Evolutionary conservation across 2,113 vertebrate genomes (phyloP).

Genomic region (Ploceus nigricollis): DNA sequence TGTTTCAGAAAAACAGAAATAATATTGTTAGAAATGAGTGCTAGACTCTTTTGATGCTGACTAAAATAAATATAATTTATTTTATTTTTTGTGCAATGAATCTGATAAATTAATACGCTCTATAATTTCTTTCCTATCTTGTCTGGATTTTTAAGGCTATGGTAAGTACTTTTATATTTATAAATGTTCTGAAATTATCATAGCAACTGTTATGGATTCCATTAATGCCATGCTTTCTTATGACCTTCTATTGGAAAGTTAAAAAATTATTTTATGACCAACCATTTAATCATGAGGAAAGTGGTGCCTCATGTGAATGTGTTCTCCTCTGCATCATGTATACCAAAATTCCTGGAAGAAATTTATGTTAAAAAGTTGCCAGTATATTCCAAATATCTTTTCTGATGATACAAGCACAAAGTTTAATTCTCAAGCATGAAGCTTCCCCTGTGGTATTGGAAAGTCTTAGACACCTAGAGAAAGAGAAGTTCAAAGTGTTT

Average conservation of each 20-base stretch:
- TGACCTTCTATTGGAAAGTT: background rate
- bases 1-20: background rate
- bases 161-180: conserved; percentile 67
- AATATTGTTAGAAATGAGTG: background rate
- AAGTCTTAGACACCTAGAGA: background rate
- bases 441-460: background rate
- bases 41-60: background rate
- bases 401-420: background rate
- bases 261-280: background rate
- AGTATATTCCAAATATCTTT: background rate
- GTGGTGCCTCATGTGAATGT: background rate
- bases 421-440: background rate
- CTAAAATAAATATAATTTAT: background rate
- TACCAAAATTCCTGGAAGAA: background rate
- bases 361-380: background rate
- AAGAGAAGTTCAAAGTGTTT: background rate
- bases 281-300: background rate
- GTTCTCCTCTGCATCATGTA: background rate
- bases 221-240: background rate
- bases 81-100: background rate
- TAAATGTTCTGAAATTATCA: background rate
- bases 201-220: background rate
- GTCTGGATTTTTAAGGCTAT: conserved; percentile 74
- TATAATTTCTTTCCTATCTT: conserved; percentile 52
- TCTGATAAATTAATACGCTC: conserved; percentile 16